Evolutionary conservation across 2,113 vertebrate genomes (phyloP).

Genomic region (Mobula birostris): DNA sequence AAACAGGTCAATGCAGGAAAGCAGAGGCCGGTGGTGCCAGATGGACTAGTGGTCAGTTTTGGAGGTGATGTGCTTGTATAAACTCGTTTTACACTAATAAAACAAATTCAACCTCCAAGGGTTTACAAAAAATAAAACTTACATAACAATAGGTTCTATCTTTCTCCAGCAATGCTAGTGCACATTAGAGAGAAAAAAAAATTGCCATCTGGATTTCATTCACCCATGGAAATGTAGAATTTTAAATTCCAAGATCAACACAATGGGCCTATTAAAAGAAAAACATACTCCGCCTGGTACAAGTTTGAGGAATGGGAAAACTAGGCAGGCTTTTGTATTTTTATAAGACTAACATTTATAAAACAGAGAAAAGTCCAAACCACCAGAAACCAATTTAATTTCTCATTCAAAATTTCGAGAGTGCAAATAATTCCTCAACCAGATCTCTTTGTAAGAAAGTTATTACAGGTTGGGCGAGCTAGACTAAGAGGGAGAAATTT

Average conservation of each 20-base stretch:
- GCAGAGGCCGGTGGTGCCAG: too few species aligned
- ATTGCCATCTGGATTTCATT: not conserved
- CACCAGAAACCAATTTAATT: not conserved
- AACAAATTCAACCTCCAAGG: not conserved
- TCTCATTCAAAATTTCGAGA: too few species aligned
- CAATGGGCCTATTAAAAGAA: not conserved
- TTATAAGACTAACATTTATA: not conserved
- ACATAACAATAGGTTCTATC: too few species aligned
- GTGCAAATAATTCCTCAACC: not conserved
- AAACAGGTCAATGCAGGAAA: too few species aligned
- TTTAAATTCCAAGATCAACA: not conserved
- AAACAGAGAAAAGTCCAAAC: not conserved
- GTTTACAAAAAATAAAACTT: not conserved
- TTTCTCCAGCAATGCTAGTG: too few species aligned
- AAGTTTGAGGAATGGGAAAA: not conserved
- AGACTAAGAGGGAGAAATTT: not conserved
- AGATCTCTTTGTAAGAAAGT: not conserved
- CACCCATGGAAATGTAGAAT: not conserved
- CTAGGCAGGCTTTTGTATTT: too few species aligned
- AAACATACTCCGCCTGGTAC: not conserved
- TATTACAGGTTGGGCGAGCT: not conserved
- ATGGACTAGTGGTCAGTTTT: too few species aligned
- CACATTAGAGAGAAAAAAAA: not conserved
- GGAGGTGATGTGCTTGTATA: too few species aligned
- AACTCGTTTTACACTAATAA: too few species aligned